Conservation (phyloP, 2,797 vertebrate genomes). For the Melanotaenia maccullochi region DNA sequence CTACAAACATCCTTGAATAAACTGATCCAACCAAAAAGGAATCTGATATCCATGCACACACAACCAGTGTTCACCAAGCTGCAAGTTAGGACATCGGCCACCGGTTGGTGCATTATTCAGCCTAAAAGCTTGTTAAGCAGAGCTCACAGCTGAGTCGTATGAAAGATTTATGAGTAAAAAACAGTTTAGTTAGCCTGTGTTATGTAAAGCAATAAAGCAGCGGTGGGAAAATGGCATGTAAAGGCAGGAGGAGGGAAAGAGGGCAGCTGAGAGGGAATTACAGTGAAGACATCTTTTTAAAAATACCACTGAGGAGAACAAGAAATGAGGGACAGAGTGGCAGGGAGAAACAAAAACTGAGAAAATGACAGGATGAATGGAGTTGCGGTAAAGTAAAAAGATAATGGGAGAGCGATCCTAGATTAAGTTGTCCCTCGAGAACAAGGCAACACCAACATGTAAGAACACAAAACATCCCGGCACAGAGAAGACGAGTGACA, state of each 20-base stretch:
- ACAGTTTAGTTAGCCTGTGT: conserved; percentile 67
- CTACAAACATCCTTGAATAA: conserved; percentile 15
- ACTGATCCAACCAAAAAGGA: conserved; percentile 32
- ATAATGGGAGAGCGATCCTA: not conserved
- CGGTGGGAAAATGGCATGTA: conserved; percentile 12
- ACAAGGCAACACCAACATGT: not conserved
- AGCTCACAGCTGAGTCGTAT: conserved; percentile 61
- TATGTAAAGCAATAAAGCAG: conserved; percentile 69
- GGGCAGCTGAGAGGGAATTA: conserved; percentile 6
- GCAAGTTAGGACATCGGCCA: conserved; percentile 35
- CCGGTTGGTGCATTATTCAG: conserved; percentile 77
- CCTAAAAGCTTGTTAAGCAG: conserved; percentile 74
- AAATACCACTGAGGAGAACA: not conserved
- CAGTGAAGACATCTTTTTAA: conserved; percentile 5
- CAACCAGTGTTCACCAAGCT: conserved; percentile 10
- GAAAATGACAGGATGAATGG: conserved; percentile 10
- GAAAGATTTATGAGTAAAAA: conserved; percentile 75
- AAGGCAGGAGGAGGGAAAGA: not conserved
- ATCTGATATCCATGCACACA: conserved; percentile 28
- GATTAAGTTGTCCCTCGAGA: not conserved
- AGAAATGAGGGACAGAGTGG: not conserved
- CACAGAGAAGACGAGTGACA: not conserved
- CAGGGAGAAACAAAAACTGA: not conserved
- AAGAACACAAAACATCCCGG: not conserved
- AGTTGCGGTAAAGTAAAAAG: not conserved